Conservation (phyloP, 2,797 vertebrate genomes). For the Tiaroga cobitis region DNA sequence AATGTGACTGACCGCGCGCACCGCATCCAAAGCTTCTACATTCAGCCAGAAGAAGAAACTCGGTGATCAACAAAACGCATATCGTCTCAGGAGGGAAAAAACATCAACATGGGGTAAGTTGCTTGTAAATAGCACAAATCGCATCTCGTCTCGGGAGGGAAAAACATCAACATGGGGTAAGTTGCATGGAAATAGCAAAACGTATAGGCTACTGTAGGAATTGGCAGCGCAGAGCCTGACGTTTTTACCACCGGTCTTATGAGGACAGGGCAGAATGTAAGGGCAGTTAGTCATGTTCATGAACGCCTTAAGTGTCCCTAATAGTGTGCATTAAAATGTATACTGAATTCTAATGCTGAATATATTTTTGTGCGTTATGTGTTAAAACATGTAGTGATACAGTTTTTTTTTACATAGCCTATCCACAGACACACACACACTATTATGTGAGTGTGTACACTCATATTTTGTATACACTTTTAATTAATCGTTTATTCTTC, state of each 20-base stretch:
- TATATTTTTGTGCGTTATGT: background rate
- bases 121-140: conserved; percentile 30
- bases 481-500: background rate
- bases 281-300: background rate
- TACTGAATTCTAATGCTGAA: background rate
- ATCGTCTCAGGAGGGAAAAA: background rate
- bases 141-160: background rate
- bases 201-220: background rate
- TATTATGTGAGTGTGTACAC: background rate
- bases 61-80: conserved; percentile 43
- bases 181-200: background rate
- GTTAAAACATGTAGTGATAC: background rate
- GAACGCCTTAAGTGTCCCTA: background rate
- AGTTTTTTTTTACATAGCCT: background rate
- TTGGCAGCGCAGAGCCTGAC: background rate
- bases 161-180: conserved; percentile 51
- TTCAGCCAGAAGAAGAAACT: conserved; percentile 36
- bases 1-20: conserved; percentile 32
- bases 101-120: conserved; percentile 59
- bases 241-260: background rate
- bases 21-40: conserved; percentile 16
- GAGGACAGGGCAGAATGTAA: background rate
- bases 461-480: background rate
- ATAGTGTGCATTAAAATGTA: background rate
- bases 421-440: background rate